These are phyloP conservation scores for Cosmia pyralina DNA, from an alignment of 2,888 invertebrate species.

Conservation along the genomic window DNA sequence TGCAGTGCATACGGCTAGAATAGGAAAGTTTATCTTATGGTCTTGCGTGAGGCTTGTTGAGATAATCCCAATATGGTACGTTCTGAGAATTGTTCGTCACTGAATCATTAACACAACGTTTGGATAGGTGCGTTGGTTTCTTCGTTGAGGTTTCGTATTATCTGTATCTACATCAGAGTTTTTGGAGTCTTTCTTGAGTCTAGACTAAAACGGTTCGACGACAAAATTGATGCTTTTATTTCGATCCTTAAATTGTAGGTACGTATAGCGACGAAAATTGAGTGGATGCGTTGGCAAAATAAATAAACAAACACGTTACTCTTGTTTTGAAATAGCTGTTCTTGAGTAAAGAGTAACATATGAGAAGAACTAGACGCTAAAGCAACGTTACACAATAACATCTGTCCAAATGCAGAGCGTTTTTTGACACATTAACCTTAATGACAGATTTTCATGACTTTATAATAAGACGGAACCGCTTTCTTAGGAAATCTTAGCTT, in stretches of 20 bases:
- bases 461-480: too few species aligned
- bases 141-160: not conserved
- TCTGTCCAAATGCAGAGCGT: too few species aligned
- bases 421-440: too few species aligned
- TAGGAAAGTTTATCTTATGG: constrained; percentile 58
- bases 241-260: not conserved
- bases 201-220: not conserved
- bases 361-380: not conserved
- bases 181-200: too few species aligned
- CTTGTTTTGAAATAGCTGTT: not conserved
- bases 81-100: constrained; percentile 56
- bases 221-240: not conserved
- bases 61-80: constrained; percentile 52
- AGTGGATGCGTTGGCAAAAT: not conserved
- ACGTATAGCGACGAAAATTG: not conserved
- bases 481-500: too few species aligned
- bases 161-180: too few species aligned
- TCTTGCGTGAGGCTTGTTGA: constrained; percentile 35
- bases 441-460: too few species aligned
- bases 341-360: not conserved
- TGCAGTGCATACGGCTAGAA: constrained; percentile 35
- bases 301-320: not conserved
- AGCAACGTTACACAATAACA: too few species aligned
- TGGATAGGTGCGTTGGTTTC: constrained; percentile 12
- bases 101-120: constrained; percentile 33